phyloP scores from a whole-genome alignment of 2,888 invertebrate genomes.

The Cataglyphis altisquamis region DNA sequence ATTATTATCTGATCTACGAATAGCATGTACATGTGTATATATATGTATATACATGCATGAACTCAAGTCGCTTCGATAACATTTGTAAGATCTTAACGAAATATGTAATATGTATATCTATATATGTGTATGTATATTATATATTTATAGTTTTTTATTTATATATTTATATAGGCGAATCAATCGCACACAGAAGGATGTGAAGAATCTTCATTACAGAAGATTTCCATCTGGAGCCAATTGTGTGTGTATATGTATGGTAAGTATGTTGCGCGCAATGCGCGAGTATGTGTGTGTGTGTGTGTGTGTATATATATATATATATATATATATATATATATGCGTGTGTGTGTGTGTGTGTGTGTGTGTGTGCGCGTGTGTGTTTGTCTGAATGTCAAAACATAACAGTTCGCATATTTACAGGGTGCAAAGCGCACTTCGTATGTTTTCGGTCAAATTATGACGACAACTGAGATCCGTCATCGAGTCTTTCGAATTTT shows the following conservation, averaged over 20 bases:
- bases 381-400: constrained; percentile 32
- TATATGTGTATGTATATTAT: constrained; percentile 61
- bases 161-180: constrained; percentile 74
- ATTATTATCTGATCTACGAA: background rate
- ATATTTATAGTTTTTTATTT: constrained; percentile 73
- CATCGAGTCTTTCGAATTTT: constrained; percentile 9
- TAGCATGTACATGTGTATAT: constrained; percentile 13
- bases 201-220: constrained; percentile 39
- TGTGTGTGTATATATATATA: background rate
- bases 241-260: constrained; percentile 5
- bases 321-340: too few relatives aligned
- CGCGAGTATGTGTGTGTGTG: constrained; percentile 15
- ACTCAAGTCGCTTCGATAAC: constrained; percentile 56
- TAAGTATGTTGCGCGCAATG: background rate
- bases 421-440: constrained; percentile 64
- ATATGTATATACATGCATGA: constrained; percentile 4
- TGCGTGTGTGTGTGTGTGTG: constrained; percentile 8
- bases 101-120: constrained; percentile 40
- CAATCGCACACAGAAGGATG: constrained; percentile 64
- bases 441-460: constrained; percentile 32
- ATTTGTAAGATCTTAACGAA: constrained; percentile 67
- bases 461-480: background rate
- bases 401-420: constrained; percentile 67
- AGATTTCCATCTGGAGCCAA: constrained; percentile 38
- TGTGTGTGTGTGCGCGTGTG: background rate